Evolutionary conservation across 2,888 invertebrate genomes (phyloP), one percentile per base, ranked within the genome.

Genomic region (Eristalinus aeneus): DNA sequence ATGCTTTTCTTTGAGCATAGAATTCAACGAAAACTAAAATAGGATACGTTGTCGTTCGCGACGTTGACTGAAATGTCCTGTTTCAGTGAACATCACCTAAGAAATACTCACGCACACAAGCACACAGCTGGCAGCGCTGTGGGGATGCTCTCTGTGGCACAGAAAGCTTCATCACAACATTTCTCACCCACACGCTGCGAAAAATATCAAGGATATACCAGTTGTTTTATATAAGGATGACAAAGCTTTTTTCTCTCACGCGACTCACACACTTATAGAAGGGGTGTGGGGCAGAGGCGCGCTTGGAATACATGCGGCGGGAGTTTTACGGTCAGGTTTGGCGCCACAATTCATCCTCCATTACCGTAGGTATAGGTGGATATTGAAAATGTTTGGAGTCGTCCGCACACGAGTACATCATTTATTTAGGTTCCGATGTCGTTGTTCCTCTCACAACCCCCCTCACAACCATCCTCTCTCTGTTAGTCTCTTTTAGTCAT

Each of bases 311-410:
- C 12, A 39, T 39, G 39, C 39, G n/a, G 39, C 2, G 16, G 46
- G 46, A 16, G n/a, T 32, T 46, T n/a, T 34, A 58, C 64, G 8
- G 54, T 71, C 31, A 68, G 22, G 68, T 80, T 85, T 85, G 85
- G 85, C 85, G 85, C 85, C 85, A 85, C 85, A 85, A 85, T 85
- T 85, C 73, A 85, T 77, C 63, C 77, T 77, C 76, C 81, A 80
- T 85, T 85, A 73, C 36, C 85, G 34, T 85, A 85, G 85, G 81
- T 65, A 72, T 56, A 58, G 56, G 34, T n/a, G 20, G 32, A n/a
- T 34, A 36, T 11, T 10, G 11, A 12, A 12, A 12, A 12, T 39
- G 6, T 39, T 39, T 39, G 2, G 39, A 3, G 54, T 58, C 64
- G 58, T 31, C 68, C 67, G 53, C 67, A 16, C 60, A 34, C 63